Base-by-base conservation (phyloP, 2,113 vertebrate genomes). In the Syrrhaptes paradoxus region DNA sequence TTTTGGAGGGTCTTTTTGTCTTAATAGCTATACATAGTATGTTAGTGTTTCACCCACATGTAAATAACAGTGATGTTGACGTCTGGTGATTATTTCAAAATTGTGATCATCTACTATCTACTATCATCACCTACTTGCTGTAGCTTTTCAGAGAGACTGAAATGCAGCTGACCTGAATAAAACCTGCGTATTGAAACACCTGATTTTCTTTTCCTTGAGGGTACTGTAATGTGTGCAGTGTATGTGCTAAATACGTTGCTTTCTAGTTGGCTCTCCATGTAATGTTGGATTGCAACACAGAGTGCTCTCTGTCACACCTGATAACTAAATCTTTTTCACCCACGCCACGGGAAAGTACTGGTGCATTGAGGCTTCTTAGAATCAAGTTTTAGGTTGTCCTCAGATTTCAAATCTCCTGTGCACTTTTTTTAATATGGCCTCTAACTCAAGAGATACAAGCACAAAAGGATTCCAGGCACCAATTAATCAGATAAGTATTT, bases 401-500 rank as follows among this genome's bases (percentile, higher is more conserved):
- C 94, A 95, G 92, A 89, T 96, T 97, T 94, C 94, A 95, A 94
- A 94, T 86, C 96, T 95, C 52, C 91, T 94, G 86, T 86, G 83
- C 94, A 63, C 57, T 91, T 93, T 93, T 95, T 90, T 59, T 57
- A 94, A 93, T 95, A 46, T 97, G 95, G 70, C 95, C 90, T 95
- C 95, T 97, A 96, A 94, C 86, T 96, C 97, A 95, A 97, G 97
- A 96, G 77, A 97, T 91, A 97, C 95, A 85, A 97, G 90, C 96
- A 93, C 95, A 97, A 92, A 97, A 91, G 97, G 97, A 97, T 96
- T 92, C 97, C 96, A 95, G 96, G 95, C 96, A 96, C 95, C 93
- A 95, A 92, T 94, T 96, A 49, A 93, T 95, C 96, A 97, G 97
- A 97, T 97, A 97, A 97, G 97, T 97, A 97, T 97, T 96, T 93